Conservation (phyloP, 2,888 invertebrate species). For the Callinectes sapidus region DNA sequence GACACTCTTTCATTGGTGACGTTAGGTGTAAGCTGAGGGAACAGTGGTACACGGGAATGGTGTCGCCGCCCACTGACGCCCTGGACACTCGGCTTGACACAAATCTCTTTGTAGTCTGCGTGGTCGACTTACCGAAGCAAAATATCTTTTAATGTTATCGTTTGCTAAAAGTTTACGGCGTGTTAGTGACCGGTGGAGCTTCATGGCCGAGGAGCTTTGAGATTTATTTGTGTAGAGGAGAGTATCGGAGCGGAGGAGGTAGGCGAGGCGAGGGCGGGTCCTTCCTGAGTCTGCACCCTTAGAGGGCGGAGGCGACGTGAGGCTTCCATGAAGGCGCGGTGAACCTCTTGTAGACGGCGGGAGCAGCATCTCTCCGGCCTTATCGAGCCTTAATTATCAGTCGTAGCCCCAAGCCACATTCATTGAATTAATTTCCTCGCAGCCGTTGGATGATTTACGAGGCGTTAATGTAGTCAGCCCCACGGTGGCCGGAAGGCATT, state of each 20-base stretch:
- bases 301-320: background rate
- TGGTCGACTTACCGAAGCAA: background rate
- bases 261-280: background rate
- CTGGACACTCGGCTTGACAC: background rate
- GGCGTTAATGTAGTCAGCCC: constrained; percentile 25
- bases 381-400: constrained; percentile 7
- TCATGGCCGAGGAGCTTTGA: background rate
- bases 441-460: constrained; percentile 13
- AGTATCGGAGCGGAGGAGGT: background rate
- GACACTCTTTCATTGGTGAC: background rate
- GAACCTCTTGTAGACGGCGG: background rate
- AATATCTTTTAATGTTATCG: background rate
- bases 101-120: constrained; percentile 3
- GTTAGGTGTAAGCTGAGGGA: background rate
- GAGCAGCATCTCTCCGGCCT: constrained; percentile 10
- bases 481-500: constrained; percentile 4
- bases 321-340: background rate
- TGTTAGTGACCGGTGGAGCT: constrained; percentile 13
- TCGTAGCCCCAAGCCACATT: background rate
- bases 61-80: constrained; percentile 15
- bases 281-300: background rate
- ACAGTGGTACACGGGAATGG: background rate
- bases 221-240: background rate
- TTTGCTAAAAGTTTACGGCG: background rate
- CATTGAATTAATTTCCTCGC: constrained; percentile 18